Evolutionary conservation across 2,113 vertebrate genomes (phyloP).

Genomic region (Chloropsis hardwickii): DNA sequence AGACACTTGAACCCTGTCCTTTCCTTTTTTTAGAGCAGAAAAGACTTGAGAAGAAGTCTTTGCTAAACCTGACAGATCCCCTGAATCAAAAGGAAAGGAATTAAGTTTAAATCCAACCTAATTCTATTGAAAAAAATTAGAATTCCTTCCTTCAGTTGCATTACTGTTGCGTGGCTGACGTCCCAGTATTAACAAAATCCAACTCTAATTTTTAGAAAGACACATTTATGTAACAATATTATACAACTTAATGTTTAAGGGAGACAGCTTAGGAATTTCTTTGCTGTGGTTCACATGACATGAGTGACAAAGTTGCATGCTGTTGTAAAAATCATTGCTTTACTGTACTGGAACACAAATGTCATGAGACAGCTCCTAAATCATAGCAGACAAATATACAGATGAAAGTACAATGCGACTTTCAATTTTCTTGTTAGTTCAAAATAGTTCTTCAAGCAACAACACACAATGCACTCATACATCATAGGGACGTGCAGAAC

Average conservation of each 20-base stretch:
- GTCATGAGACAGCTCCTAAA: not conserved
- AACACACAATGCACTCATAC: not conserved
- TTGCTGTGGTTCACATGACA: not conserved
- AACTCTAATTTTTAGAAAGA: not conserved
- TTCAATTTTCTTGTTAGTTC: not conserved
- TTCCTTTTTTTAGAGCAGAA: no score
- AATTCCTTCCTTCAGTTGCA: not conserved
- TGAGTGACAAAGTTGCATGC: not conserved
- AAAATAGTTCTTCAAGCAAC: not conserved
- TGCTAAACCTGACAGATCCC: not conserved
- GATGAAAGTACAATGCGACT: not conserved
- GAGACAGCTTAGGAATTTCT: not conserved
- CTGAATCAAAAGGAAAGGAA: not conserved
- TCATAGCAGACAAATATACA: not conserved
- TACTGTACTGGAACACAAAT: not conserved
- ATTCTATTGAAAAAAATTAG: not conserved
- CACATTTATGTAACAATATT: slow-evolving; percentile 16
- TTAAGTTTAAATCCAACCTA: slow-evolving; percentile 14
- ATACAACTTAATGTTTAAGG: slow-evolving; percentile 5
- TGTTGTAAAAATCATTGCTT: not conserved
- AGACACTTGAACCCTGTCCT: not conserved
- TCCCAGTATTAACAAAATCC: slow-evolving; percentile 27
- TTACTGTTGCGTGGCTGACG: not conserved
- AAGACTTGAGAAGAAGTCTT: not conserved
- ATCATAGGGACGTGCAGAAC: not conserved